A percentile compares a stretch with the other conserved stretches of the same genome.
These are phyloP conservation scores for Hoplias malabaricus DNA, from an alignment of 2,113 vertebrate genomes.

Conservation along the genomic window DNA sequence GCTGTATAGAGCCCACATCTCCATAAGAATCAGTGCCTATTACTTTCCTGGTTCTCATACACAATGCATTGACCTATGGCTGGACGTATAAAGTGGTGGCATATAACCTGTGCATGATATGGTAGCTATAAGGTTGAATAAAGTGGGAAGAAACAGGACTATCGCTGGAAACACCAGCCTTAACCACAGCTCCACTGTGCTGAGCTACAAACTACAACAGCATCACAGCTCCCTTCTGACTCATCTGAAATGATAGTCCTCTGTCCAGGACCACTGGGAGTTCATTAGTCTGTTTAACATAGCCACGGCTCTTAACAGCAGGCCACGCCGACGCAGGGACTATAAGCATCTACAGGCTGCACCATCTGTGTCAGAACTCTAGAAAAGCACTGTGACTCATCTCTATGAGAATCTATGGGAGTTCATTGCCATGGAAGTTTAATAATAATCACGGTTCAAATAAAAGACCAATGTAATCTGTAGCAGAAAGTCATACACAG, in stretches of 20 bases:
- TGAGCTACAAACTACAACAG: background rate
- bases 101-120: too few species aligned
- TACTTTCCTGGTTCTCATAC: too few species aligned
- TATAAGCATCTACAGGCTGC: slow-evolving; percentile 59
- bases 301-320: slow-evolving; percentile 66
- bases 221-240: slow-evolving; percentile 51
- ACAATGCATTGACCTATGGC: too few species aligned
- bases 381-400: slow-evolving; percentile 29
- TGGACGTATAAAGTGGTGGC: too few species aligned
- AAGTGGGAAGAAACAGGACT: background rate
- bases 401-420: slow-evolving; percentile 31
- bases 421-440: too few species aligned
- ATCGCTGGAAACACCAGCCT: background rate
- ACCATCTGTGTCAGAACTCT: slow-evolving; percentile 64
- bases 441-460: too few species aligned
- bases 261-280: slow-evolving; percentile 59
- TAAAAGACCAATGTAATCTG: too few species aligned
- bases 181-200: background rate
- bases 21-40: too few species aligned
- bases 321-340: slow-evolving; percentile 57
- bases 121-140: too few species aligned
- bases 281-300: slow-evolving; percentile 72
- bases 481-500: too few species aligned
- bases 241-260: slow-evolving; percentile 55
- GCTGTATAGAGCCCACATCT: too few species aligned